Conservation (phyloP, 92 coral and sea anemone genomes). For the Palythoa caribaeorum region DNA sequence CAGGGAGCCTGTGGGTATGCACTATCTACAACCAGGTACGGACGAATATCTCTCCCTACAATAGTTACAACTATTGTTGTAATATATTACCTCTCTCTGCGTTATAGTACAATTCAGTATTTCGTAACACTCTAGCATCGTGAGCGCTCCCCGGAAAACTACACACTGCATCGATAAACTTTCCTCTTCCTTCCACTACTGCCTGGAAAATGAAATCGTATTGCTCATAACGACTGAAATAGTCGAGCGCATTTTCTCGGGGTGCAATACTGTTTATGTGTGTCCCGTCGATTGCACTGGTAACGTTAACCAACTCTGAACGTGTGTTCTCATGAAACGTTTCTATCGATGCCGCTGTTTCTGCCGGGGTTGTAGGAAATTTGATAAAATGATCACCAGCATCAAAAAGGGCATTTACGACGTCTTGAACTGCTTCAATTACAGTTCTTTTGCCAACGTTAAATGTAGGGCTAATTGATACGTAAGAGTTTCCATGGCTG, state of each 20-base stretch:
- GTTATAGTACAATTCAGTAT: constrained; percentile 55
- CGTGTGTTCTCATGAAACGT: constrained; percentile 67
- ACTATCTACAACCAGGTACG: too few relatives aligned
- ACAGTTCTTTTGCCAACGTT: constrained; percentile 65
- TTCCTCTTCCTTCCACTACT: constrained; percentile 58
- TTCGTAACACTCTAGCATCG: constrained; percentile 59
- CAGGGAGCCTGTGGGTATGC: too few relatives aligned
- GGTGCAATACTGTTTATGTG: constrained; percentile 42
- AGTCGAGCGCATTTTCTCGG: constrained; percentile 56
- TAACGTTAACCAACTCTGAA: constrained; percentile 69
- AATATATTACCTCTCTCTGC: too few relatives aligned
- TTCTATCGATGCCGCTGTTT: constrained; percentile 62
- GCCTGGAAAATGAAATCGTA: constrained; percentile 53
- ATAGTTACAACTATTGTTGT: too few relatives aligned
- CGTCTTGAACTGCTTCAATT: too few relatives aligned
- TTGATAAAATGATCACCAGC: constrained; percentile 59
- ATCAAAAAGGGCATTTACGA: constrained; percentile 59
- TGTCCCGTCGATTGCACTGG: too few relatives aligned
- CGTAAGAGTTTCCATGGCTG: too few relatives aligned
- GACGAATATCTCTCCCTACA: too few relatives aligned
- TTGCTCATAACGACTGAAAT: constrained; percentile 56
- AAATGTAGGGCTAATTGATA: constrained; percentile 46
- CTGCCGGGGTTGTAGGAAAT: constrained; percentile 65
- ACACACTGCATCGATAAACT: constrained; percentile 60
- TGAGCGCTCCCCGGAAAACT: too few relatives aligned